Conservation (phyloP, 2,113 vertebrate genomes). For the Hemiprocne comata region DNA sequence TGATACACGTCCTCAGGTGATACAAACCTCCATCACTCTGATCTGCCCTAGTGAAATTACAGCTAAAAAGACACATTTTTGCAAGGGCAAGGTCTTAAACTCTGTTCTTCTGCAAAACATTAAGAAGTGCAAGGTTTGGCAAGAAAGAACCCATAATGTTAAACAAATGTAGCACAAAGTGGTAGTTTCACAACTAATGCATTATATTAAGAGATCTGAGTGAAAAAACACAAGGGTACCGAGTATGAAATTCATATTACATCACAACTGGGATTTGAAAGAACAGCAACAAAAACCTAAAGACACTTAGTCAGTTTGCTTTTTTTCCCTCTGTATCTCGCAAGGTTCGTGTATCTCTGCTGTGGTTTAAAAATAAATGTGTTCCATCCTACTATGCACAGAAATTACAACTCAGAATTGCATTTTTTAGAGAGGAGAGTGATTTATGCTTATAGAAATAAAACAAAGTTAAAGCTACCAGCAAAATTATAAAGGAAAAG, state of each 20-base stretch:
- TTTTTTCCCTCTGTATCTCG: not conserved
- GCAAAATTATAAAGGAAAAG: not conserved
- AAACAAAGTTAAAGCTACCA: not conserved
- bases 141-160: not conserved
- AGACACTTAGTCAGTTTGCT: not conserved
- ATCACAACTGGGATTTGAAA: not conserved
- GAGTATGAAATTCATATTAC: not conserved
- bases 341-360: not conserved
- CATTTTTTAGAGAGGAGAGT: not conserved
- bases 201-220: not conserved
- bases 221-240: not conserved
- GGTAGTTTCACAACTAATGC: conserved; percentile 9
- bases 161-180: conserved; percentile 17
- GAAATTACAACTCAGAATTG: not conserved
- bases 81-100: not conserved
- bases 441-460: not conserved
- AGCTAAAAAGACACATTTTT: not conserved
- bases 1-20: not conserved
- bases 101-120: not conserved
- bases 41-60: not conserved
- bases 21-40: not conserved
- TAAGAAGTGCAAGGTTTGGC: not conserved
- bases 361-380: not conserved
- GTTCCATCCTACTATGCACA: not conserved
- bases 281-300: not conserved